Evolutionary conservation across 2,113 vertebrate genomes (phyloP).

Genomic region (Hystrix brachyura): DNA sequence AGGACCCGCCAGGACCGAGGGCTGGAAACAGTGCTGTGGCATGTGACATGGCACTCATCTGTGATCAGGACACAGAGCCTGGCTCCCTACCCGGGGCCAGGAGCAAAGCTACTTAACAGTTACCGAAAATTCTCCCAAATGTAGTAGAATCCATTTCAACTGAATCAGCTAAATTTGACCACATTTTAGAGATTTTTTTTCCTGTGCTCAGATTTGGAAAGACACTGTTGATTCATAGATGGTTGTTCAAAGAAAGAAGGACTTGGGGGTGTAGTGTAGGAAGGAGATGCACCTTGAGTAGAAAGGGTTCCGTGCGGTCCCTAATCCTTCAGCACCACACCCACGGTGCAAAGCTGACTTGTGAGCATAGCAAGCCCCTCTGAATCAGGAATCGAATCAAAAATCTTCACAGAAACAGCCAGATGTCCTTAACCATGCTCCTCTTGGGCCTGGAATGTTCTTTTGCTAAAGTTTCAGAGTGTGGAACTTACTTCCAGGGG

Average conservation of each 20-base stretch:
- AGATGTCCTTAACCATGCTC: background rate
- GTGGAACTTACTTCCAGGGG: background rate
- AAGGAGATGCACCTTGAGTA: background rate
- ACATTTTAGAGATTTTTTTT: background rate
- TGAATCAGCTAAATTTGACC: background rate
- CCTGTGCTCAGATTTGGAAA: background rate
- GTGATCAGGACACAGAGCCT: background rate
- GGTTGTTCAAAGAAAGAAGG: background rate
- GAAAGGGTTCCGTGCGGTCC: background rate
- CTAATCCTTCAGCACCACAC: background rate
- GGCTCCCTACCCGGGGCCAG: background rate
- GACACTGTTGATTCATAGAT: background rate
- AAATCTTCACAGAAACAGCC: background rate
- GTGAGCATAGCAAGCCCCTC: background rate
- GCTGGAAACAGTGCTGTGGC: background rate
- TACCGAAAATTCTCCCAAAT: background rate
- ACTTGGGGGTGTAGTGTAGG: background rate
- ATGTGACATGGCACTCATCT: background rate
- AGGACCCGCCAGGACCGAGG: background rate
- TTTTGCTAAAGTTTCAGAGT: background rate
- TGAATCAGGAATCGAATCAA: background rate
- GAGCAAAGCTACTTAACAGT: background rate
- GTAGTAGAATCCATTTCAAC: background rate
- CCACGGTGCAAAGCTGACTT: background rate
- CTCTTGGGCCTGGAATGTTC: background rate